Evolutionary conservation across 2,113 vertebrate genomes (phyloP).

Genomic region (Oreochromis niloticus): DNA sequence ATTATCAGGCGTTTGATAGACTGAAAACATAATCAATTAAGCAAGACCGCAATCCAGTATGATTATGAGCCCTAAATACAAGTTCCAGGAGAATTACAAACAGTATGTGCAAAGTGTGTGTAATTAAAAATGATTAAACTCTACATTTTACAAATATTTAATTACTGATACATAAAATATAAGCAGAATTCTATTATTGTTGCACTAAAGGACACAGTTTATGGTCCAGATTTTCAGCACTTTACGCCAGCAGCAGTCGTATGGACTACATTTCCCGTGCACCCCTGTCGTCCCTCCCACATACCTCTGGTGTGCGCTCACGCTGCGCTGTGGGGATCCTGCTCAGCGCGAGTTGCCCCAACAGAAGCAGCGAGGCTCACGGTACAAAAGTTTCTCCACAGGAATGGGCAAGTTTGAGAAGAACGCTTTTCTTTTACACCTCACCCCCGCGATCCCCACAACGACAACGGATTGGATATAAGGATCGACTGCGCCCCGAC

Average conservation of each 20-base stretch:
- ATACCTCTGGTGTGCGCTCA: conserved; percentile 46
- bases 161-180: neutral
- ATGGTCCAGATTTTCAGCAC: neutral
- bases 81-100: neutral
- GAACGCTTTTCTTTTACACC: neutral
- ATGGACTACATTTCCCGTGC: conserved; percentile 64
- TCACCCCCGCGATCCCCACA: neutral
- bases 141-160: neutral
- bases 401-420: conserved; percentile 58
- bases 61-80: neutral
- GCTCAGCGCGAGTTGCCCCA: conserved; percentile 26
- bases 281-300: conserved; percentile 7
- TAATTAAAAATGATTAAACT: neutral
- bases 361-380: conserved; percentile 25
- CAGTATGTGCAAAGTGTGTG: neutral
- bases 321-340: conserved; percentile 46
- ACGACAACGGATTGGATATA: conserved; percentile 37
- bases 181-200: neutral
- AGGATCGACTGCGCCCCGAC: neutral
- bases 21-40: neutral
- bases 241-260: neutral
- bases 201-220: neutral
- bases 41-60: neutral
- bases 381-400: conserved; percentile 34
- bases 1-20: neutral